Evolutionary conservation across 2,888 invertebrate species (phyloP), one percentile per base, ranked within the genome.

Genomic region (Folsomia candida): DNA sequence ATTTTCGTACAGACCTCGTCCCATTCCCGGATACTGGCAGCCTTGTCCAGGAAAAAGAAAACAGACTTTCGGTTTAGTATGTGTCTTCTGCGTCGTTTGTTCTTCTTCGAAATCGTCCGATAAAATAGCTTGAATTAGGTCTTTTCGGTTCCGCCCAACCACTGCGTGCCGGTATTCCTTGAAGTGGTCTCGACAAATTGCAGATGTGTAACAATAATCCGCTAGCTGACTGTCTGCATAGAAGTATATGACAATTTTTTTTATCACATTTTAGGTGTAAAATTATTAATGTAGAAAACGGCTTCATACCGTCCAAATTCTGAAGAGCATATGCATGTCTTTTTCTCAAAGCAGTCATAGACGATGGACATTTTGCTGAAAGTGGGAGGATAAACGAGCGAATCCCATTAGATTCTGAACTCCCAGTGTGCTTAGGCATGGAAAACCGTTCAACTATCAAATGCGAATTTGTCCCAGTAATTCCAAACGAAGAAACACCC

Each of bases 391-490:
- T n/a, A n/a, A n/a, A n/a, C n/a, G n/a, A n/a, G n/a, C n/a, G n/a
- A n/a, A n/a, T n/a, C n/a, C n/a, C n/a, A n/a, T n/a, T n/a, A n/a
- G n/a, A n/a, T n/a, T n/a, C n/a, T n/a, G n/a, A 47, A 9, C n/a
- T n/a, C n/a, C n/a, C 18, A 11, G 9, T n/a, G n/a, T n/a, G n/a
- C n/a, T n/a, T n/a, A n/a, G n/a, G n/a, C n/a, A n/a, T n/a, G n/a
- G n/a, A n/a, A n/a, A n/a, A n/a, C n/a, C n/a, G n/a, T n/a, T 72
- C 59, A 1, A 72, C 0, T 27, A 72, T 69, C 6, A 68, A 22
- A 24, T 72, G 71, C 1, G 63, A 60, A 68, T 71, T 66, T 11
- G 71, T 71, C 25, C 68, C 71, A 27, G 71, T 71, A n/a, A 71
- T 71, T 1, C 71, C 71, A 62, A 68, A 71, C 1, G 71, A 71